Evolutionary conservation across 2,797 vertebrate species (phyloP).

Genomic region (Spheniscus humboldti): DNA sequence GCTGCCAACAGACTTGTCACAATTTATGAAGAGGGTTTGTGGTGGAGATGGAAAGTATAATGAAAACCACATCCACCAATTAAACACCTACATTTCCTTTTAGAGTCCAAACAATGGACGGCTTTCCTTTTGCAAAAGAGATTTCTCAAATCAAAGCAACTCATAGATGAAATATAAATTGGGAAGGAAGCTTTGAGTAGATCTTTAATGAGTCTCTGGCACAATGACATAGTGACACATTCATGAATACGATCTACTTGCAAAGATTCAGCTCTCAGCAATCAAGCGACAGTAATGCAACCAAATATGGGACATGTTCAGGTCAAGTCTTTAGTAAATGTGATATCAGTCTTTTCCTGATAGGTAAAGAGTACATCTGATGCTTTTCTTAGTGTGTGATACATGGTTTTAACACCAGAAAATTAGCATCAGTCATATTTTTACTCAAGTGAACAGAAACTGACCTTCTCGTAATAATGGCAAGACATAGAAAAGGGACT

Average conservation of each 20-base stretch:
- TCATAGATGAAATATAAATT: constrained; percentile 21
- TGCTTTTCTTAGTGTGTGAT: not conserved
- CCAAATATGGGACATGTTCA: not conserved
- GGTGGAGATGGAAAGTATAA: constrained; percentile 6
- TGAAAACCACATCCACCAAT: constrained; percentile 50
- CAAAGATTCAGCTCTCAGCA: not conserved
- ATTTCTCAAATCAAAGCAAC: constrained; percentile 36
- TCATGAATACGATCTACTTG: constrained; percentile 11
- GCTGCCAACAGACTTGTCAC: constrained; percentile 44
- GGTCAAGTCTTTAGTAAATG: not conserved
- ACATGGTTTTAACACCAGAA: not conserved
- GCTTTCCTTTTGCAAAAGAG: constrained; percentile 22
- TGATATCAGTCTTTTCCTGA: not conserved
- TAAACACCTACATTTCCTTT: constrained; percentile 56
- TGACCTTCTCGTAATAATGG: not conserved
- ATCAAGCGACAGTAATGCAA: not conserved
- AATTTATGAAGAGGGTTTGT: constrained; percentile 27
- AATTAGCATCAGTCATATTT: not conserved
- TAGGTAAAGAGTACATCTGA: not conserved
- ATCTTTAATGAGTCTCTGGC: constrained; percentile 37
- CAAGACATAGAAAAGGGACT: not conserved
- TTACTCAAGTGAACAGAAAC: not conserved
- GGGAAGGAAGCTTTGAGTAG: constrained; percentile 19
- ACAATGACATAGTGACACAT: not conserved
- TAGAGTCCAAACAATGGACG: constrained; percentile 18